Percentiles rank a stretch among this genome's conserved stretches.
These are phyloP conservation scores for Bicyclus anynana DNA, from an alignment of 1,140 invertebrate genomes.

Conservation along the genomic window DNA sequence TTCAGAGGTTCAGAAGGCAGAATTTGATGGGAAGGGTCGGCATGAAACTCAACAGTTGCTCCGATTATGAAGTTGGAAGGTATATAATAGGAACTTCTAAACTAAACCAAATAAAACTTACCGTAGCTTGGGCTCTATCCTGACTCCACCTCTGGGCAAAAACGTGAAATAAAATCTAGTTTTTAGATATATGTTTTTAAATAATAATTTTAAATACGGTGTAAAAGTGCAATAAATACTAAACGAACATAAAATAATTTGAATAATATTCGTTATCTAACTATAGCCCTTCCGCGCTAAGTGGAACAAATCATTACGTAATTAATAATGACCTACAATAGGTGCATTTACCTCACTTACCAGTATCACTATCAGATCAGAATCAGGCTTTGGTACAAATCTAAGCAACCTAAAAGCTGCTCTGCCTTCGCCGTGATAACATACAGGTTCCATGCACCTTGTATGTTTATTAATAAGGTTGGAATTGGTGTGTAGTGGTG, in stretches of 20 bases:
- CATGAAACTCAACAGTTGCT: too few relatives aligned
- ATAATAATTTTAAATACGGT: too few relatives aligned
- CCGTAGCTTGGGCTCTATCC: too few relatives aligned
- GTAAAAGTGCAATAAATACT: background rate
- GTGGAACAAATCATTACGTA: slow-evolving; percentile 9
- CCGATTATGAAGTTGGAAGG: too few relatives aligned
- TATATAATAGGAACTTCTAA: too few relatives aligned
- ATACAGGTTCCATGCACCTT: background rate
- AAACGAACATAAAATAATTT: background rate
- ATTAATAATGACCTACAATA: background rate
- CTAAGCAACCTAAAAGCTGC: slow-evolving; percentile 22
- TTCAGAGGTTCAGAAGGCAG: too few relatives aligned
- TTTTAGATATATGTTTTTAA: too few relatives aligned
- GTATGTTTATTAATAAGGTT: slow-evolving; percentile 8
- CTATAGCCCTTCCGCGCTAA: slow-evolving; percentile 17
- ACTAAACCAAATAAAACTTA: too few relatives aligned
- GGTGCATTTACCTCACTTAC: slow-evolving; percentile 3
- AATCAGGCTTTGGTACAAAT: slow-evolving; percentile 10
- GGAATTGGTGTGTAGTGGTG: slow-evolving; percentile 5
- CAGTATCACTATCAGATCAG: slow-evolving; percentile 1
- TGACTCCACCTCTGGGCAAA: too few relatives aligned
- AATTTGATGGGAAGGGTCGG: too few relatives aligned
- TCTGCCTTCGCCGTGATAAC: background rate
- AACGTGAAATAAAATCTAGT: too few relatives aligned
- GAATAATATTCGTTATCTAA: slow-evolving; percentile 3